Conservation (phyloP, 2,888 invertebrate genomes). For the Amiota communis region DNA sequence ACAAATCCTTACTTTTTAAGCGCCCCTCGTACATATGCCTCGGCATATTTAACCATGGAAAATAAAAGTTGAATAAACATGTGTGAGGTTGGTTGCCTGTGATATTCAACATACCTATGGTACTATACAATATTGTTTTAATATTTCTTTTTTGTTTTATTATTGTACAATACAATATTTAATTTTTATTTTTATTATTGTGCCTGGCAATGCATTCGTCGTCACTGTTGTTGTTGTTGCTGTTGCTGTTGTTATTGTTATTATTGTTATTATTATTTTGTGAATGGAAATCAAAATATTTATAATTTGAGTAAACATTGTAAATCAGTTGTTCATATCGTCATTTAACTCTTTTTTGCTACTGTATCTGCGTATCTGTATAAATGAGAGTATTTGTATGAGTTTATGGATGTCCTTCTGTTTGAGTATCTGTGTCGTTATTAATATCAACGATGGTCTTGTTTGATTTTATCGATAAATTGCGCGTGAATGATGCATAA, state of each 20-base stretch:
- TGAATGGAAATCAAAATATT: conserved; percentile 47
- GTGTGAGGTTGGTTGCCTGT: too few relatives aligned
- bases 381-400: neutral
- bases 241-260: conserved; percentile 53
- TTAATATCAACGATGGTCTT: conserved; percentile 2
- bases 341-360: conserved; percentile 42
- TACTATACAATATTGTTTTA: conserved; percentile 42
- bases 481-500: conserved; percentile 60
- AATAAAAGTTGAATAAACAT: too few relatives aligned
- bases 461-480: conserved; percentile 52
- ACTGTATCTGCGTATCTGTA: neutral
- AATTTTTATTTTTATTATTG: conserved; percentile 42
- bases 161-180: neutral
- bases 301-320: conserved; percentile 55
- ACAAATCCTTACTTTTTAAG: too few relatives aligned
- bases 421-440: neutral
- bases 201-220: conserved; percentile 32
- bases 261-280: conserved; percentile 51
- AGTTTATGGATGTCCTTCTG: neutral
- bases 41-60: too few relatives aligned
- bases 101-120: conserved; percentile 28
- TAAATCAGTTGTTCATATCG: conserved; percentile 53
- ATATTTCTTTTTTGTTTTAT: conserved; percentile 29
- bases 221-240: conserved; percentile 58
- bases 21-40: too few relatives aligned